phyloP scores from a whole-genome alignment of 2,888 invertebrate species.

The Yponomeuta cagnagella region DNA sequence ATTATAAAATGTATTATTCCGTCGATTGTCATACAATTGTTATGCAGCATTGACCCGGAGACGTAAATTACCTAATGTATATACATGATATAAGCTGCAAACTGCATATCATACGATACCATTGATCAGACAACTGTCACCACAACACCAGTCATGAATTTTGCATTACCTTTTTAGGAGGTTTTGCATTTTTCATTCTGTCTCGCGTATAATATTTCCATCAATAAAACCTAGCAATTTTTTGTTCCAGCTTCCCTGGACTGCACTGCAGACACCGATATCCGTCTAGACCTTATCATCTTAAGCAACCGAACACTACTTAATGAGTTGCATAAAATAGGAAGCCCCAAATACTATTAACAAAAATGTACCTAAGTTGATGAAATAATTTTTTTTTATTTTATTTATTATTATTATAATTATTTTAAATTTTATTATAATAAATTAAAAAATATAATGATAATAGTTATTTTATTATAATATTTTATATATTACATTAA shows the following conservation, averaged over 20 bases:
- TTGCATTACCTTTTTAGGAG: conserved; percentile 13
- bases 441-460: no score
- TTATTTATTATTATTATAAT: no score
- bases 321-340: no score
- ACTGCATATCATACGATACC: conserved; percentile 51
- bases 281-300: background rate
- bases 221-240: conserved; percentile 46
- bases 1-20: background rate
- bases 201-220: conserved; percentile 49
- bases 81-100: conserved; percentile 50
- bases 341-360: no score
- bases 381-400: no score
- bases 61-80: conserved; percentile 43
- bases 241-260: background rate
- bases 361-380: no score
- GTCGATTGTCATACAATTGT: conserved; percentile 10
- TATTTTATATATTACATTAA: no score
- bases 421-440: no score
- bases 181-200: conserved; percentile 7
- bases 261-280: background rate
- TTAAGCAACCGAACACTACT: background rate
- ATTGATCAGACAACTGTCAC: conserved; percentile 42
- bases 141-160: conserved; percentile 9
- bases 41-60: conserved; percentile 46
- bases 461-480: no score